These are phyloP conservation scores for Drosophila obscura DNA, from an alignment of 1,140 invertebrate genomes.

Conservation along the genomic window DNA sequence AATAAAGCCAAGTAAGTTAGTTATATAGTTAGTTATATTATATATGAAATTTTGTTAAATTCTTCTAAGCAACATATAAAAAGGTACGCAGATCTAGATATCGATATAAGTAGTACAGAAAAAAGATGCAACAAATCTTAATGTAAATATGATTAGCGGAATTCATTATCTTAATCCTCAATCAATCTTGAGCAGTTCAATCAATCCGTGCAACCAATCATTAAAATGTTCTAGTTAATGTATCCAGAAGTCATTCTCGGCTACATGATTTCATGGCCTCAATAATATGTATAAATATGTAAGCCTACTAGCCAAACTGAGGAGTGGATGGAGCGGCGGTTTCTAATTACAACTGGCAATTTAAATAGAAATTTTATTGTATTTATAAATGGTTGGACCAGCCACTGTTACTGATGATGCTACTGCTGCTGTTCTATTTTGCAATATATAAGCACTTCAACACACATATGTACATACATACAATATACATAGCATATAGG, in stretches of 20 bases:
- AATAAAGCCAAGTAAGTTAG: too few species aligned
- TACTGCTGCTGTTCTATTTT: conserved; percentile 50
- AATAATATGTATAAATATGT: conserved; percentile 45
- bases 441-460: conserved; percentile 40
- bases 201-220: conserved; percentile 11
- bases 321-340: conserved; percentile 13
- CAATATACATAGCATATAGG: conserved; percentile 1
- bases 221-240: conserved; percentile 31
- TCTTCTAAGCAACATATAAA: too few species aligned
- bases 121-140: neutral
- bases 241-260: conserved; percentile 9
- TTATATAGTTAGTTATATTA: too few species aligned
- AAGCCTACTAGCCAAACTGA: neutral
- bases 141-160: neutral
- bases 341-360: conserved; percentile 72
- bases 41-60: too few species aligned
- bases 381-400: conserved; percentile 62
- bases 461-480: conserved; percentile 20
- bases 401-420: conserved; percentile 19
- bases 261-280: conserved; percentile 56
- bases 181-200: conserved; percentile 10
- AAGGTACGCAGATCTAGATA: neutral
- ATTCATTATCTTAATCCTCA: neutral
- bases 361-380: conserved; percentile 77
- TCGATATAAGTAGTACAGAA: neutral